Base-by-base conservation (phyloP, 1,140 invertebrate genomes). In the Sarcophaga peregrina region DNA sequence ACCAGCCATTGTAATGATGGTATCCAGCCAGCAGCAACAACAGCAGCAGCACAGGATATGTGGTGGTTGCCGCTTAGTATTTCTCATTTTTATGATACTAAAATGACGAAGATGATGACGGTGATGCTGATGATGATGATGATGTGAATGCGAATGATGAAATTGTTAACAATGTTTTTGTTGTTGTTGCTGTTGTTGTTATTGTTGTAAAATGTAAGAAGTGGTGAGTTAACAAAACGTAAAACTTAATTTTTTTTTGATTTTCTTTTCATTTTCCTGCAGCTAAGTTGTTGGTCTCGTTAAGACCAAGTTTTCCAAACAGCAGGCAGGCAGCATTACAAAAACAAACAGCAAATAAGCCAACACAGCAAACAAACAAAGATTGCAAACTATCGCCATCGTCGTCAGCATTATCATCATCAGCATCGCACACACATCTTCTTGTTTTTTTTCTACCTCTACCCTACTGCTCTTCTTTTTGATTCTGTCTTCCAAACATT, bases 181-280 rank as follows among this genome's bases (percentile, higher is more conserved):
- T 37, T 37, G 25, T 37, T 37, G 25, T 37, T 37, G 25, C 4
- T 37, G 25, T 37, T 58, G 54, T 58, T 13, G 54, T 20, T 37
- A 8, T 8, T 68, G 62, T 17, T 68, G 62, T 68, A 68, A 68
- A 68, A 2, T 68, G 17, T 68, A 68, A 68, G 62, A 68, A 68
- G 62, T 68, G 62, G 62, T 68, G 62, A 68, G 62, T 68, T 68
- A 68, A 68, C 62, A 68, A 68, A 20, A 68, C 62, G 17, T n/a
- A 68, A 5, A 68, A 68, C 6, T 68, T 68, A 20, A 20, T 68
- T 25, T 20, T 25, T 68, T 68, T 58, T 58, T 8, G n/a, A 37
- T 37, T 37, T 37, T 37, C 25, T 37, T 37, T 37, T 37, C 1
- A 37, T 37, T 37, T 37, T 37, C 25, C 25, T 37, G 25, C 25